Evolutionary conservation across 1,140 invertebrate species (phyloP).

Genomic region (Portunus trituberculatus): DNA sequence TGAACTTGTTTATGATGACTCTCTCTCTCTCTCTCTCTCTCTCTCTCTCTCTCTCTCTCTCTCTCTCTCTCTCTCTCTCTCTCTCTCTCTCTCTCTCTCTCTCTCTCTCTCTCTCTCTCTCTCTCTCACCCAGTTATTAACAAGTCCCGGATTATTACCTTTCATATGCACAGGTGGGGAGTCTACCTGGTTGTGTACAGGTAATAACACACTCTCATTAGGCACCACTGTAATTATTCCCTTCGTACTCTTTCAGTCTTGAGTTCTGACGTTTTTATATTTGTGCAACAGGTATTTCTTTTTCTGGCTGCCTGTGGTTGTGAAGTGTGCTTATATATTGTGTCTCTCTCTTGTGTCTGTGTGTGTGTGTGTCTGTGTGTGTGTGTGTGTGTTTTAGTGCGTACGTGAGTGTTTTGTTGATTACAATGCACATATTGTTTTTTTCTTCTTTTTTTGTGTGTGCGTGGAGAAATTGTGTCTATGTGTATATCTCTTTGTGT

Average conservation of each 20-base stretch:
- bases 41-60: neutral
- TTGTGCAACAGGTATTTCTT: neutral
- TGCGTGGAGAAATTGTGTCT: too few relatives aligned
- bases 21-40: neutral
- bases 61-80: slow-evolving; percentile 20
- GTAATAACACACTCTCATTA: neutral
- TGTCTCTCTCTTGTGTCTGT: neutral
- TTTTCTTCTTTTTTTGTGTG: too few relatives aligned
- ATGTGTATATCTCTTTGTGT: too few relatives aligned
- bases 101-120: slow-evolving; percentile 2
- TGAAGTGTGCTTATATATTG: neutral
- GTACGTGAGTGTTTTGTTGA: too few relatives aligned
- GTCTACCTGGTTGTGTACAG: neutral
- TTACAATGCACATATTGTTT: neutral
- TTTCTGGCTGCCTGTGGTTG: neutral
- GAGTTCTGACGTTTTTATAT: neutral
- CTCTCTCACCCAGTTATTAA: neutral
- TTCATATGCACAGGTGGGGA: neutral
- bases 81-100: slow-evolving; percentile 18
- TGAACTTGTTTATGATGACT: neutral
- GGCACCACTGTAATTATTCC: neutral
- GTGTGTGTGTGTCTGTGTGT: slow-evolving; percentile 4
- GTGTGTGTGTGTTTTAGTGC: neutral
- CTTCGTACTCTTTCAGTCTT: neutral
- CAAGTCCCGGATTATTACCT: neutral